These are phyloP conservation scores for Folsomia candida DNA, from an alignment of 2,888 invertebrate species.

Conservation along the genomic window DNA sequence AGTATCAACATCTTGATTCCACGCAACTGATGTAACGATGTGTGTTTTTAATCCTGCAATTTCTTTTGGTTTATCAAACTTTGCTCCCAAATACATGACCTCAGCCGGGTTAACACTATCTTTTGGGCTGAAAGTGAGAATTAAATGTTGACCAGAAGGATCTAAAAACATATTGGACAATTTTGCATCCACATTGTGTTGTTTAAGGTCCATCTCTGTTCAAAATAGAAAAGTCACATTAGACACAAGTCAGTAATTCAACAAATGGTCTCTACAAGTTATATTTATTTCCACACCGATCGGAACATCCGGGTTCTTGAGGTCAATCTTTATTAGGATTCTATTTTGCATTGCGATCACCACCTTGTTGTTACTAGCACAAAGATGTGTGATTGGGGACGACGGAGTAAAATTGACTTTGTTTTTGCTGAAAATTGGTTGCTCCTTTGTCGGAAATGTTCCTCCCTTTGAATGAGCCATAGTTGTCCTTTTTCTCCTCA, in stretches of 20 bases:
- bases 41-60: constrained; percentile 63
- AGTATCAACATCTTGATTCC: constrained; percentile 62
- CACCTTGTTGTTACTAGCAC: constrained; percentile 76
- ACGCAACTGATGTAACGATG: constrained; percentile 86
- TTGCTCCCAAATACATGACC: constrained; percentile 75
- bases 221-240: neutral
- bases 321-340: constrained; percentile 74
- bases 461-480: constrained; percentile 10
- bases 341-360: constrained; percentile 81
- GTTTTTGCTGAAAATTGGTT: constrained; percentile 82
- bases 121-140: constrained; percentile 70
- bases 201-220: constrained; percentile 56
- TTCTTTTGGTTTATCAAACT: constrained; percentile 60
- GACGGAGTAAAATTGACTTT: constrained; percentile 77
- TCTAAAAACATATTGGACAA: constrained; percentile 74
- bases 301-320: constrained; percentile 72
- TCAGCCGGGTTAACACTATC: constrained; percentile 63
- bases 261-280: neutral
- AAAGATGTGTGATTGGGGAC: constrained; percentile 74
- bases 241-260: neutral
- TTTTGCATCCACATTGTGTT: constrained; percentile 62
- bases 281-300: constrained; percentile 63
- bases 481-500: neutral
- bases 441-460: constrained; percentile 58
- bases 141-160: constrained; percentile 79